Conservation (phyloP, 2,797 vertebrate genomes). For the Gallinago stenura region DNA sequence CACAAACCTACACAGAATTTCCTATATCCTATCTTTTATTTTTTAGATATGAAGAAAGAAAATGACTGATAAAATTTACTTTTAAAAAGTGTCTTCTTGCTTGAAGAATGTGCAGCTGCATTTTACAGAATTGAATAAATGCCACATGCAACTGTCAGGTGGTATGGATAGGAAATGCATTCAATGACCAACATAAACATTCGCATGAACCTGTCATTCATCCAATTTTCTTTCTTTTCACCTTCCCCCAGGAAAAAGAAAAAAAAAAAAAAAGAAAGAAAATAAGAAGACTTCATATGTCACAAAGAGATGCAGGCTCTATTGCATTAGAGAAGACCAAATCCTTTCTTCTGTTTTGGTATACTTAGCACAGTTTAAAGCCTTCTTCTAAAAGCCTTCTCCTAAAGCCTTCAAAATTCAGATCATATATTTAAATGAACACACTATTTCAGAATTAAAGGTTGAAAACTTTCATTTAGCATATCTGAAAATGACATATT, state of each 20-base stretch:
- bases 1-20: background rate
- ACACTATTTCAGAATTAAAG: background rate
- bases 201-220: background rate
- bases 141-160: background rate
- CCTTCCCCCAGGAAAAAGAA: background rate
- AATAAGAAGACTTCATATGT: background rate
- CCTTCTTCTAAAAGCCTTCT: background rate
- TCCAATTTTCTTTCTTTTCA: background rate
- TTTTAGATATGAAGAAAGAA: background rate
- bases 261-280: background rate
- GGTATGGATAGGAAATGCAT: background rate
- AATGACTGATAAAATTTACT: background rate
- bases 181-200: background rate
- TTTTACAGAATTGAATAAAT: background rate
- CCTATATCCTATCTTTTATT: background rate
- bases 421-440: background rate
- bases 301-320: background rate
- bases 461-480: constrained; percentile 18
- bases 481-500: constrained; percentile 29
- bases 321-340: background rate
- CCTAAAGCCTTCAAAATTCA: background rate
- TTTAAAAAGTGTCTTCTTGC: background rate
- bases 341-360: background rate
- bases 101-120: background rate
- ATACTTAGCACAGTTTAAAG: background rate